These are phyloP conservation scores for Poliocrania exsul DNA, from an alignment of 2,797 vertebrate genomes.

Conservation along the genomic window DNA sequence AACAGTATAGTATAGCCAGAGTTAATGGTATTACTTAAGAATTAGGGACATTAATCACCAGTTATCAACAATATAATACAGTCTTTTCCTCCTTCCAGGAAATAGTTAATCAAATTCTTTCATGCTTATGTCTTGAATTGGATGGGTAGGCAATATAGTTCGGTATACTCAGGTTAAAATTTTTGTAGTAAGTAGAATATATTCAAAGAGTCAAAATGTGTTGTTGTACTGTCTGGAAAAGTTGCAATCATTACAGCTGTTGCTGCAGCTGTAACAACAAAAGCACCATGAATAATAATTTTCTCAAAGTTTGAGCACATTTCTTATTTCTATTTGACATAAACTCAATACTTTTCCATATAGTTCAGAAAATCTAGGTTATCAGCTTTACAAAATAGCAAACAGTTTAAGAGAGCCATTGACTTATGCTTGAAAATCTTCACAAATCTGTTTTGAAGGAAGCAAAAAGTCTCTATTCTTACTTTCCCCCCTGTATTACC, in stretches of 20 bases:
- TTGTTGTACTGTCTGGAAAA: background rate
- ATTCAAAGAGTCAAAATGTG: background rate
- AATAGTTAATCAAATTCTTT: background rate
- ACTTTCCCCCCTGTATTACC: rapidly evolving
- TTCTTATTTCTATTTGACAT: background rate
- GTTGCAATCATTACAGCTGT: background rate
- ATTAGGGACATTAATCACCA: background rate
- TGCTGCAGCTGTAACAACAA: background rate
- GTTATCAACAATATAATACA: background rate
- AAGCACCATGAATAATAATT: background rate
- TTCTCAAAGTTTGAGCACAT: background rate
- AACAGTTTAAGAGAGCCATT: background rate
- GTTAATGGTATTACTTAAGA: background rate
- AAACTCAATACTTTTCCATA: background rate
- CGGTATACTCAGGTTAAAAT: background rate
- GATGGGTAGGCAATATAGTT: background rate
- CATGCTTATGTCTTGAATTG: background rate
- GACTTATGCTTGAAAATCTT: background rate
- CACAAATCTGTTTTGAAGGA: background rate
- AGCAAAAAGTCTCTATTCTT: background rate
- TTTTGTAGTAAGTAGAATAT: background rate
- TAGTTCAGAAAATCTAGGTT: background rate
- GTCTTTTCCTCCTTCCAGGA: background rate
- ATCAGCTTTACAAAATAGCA: background rate
- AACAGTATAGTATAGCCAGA: background rate